phyloP scores from a whole-genome alignment of 2,888 invertebrate species.

The Machimus atricapillus region DNA sequence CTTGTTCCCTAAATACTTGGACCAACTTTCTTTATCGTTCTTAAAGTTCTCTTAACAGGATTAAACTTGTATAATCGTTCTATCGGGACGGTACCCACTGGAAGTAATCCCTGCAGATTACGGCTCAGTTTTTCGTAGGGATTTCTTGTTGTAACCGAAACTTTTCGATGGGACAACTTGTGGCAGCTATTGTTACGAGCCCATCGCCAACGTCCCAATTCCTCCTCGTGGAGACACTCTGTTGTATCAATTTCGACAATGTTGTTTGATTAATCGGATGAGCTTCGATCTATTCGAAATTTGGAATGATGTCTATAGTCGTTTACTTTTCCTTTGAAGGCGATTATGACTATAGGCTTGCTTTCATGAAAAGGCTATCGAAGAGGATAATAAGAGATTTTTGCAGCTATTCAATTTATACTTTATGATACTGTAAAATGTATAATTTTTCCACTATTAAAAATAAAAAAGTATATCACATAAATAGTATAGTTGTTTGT shows the following conservation, averaged over 20 bases:
- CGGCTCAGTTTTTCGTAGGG: neutral
- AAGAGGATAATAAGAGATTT: neutral
- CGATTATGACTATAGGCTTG: neutral
- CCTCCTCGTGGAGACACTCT: neutral
- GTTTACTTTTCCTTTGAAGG: neutral
- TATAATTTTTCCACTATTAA: neutral
- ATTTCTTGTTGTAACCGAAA: neutral
- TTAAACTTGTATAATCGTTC: conserved; percentile 35
- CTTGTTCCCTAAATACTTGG: conserved; percentile 1
- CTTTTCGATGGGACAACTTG: conserved; percentile 2
- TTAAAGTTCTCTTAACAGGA: conserved; percentile 31
- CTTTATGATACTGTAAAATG: neutral
- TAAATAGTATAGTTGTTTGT: too few species aligned
- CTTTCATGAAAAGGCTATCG: neutral
- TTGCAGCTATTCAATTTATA: neutral
- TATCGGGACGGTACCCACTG: conserved; percentile 12
- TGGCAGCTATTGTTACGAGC: neutral
- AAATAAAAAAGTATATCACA: neutral
- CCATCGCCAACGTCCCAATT: neutral
- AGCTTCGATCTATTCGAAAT: neutral
- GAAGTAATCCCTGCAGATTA: conserved; percentile 24
- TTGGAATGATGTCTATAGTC: neutral
- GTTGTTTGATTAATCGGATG: neutral
- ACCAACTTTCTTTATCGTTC: conserved; percentile 20
- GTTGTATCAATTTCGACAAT: conserved; percentile 4